These are phyloP conservation scores for Spodoptera frugiperda DNA, from an alignment of 1,140 invertebrate species.

Conservation along the genomic window DNA sequence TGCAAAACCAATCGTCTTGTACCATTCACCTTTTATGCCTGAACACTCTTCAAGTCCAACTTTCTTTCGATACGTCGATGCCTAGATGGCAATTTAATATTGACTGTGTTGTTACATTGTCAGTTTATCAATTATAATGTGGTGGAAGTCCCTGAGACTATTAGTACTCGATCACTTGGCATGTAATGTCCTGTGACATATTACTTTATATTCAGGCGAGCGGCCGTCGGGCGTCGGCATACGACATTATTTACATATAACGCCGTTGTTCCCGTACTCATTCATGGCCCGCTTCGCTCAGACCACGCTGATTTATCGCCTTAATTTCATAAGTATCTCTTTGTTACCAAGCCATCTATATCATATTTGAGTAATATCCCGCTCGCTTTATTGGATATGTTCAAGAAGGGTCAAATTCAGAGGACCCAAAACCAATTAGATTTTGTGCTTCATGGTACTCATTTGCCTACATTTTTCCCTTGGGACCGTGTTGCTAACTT, in stretches of 20 bases:
- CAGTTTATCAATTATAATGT: constrained; percentile 52
- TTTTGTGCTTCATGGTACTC: constrained; percentile 30
- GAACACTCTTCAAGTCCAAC: constrained; percentile 22
- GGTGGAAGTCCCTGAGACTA: constrained; percentile 46
- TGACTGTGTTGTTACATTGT: neutral
- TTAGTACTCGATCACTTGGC: constrained; percentile 61
- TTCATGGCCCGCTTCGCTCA: constrained; percentile 69
- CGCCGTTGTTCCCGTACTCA: constrained; percentile 77
- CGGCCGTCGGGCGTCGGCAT: constrained; percentile 64
- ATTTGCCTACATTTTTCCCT: constrained; percentile 41
- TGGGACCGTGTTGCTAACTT: neutral
- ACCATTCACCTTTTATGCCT: constrained; percentile 28
- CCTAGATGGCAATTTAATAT: neutral
- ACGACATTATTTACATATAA: constrained; percentile 82
- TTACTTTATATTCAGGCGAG: constrained; percentile 73
- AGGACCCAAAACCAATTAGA: constrained; percentile 46
- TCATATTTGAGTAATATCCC: constrained; percentile 70
- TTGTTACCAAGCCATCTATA: constrained; percentile 78
- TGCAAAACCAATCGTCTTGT: constrained; percentile 56
- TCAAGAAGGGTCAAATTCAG: constrained; percentile 48
- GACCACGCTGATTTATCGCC: constrained; percentile 79
- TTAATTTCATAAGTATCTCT: constrained; percentile 85
- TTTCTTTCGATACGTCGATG: constrained; percentile 16
- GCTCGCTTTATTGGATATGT: constrained; percentile 62
- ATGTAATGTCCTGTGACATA: constrained; percentile 65